A percentile compares a stretch with the other conserved stretches of the same genome.
Conservation (phyloP, 2,797 vertebrate genomes). For the Pipistrellus pygmaeus region DNA sequence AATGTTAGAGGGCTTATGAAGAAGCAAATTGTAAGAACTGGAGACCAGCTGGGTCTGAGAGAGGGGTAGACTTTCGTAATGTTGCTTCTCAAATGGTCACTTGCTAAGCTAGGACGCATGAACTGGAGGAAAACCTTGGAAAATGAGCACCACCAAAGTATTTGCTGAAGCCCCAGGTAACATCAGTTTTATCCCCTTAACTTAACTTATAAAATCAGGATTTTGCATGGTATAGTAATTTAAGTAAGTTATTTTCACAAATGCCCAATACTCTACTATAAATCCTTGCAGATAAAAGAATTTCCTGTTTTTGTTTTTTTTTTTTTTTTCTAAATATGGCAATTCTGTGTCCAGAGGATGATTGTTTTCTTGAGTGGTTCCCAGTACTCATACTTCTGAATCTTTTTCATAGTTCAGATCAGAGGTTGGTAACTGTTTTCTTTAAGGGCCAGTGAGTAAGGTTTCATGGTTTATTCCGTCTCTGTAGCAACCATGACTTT, state of each 20-base stretch:
- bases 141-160: not conserved
- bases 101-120: not conserved
- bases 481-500: not conserved
- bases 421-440: not conserved
- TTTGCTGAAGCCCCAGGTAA: not conserved
- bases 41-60: not conserved
- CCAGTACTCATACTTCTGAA: not conserved
- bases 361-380: not conserved
- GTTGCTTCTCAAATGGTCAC: not conserved
- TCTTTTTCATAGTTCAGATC: not conserved
- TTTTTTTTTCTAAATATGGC: not conserved
- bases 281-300: constrained; percentile 2
- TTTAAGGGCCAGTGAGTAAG: not conserved
- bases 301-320: no score
- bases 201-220: constrained; percentile 21
- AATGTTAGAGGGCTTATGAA: not conserved
- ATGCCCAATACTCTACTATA: not conserved
- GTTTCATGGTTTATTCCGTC: not conserved
- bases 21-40: not conserved
- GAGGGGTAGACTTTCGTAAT: not conserved
- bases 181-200: not conserved
- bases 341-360: not conserved
- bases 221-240: not conserved
- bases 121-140: not conserved
- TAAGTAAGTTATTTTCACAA: not conserved